These are phyloP conservation scores for Crypturellus undulatus DNA, from an alignment of 2,113 vertebrate genomes.

Conservation along the genomic window DNA sequence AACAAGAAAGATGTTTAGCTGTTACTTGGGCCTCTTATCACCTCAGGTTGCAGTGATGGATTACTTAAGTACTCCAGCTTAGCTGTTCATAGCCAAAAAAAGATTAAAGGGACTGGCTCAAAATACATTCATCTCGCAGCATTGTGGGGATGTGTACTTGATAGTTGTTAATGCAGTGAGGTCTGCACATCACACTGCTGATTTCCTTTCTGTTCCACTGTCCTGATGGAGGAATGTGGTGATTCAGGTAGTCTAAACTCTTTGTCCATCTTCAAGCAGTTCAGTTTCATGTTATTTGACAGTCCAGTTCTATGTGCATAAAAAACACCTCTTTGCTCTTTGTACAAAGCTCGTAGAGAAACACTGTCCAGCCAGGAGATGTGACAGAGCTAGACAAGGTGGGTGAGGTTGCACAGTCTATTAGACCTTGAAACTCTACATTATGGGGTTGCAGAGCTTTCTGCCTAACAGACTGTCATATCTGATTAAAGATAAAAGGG, in stretches of 20 bases:
- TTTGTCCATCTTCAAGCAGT: not conserved
- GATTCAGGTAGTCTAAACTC: not conserved
- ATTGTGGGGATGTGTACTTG: not conserved
- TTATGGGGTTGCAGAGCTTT: not conserved
- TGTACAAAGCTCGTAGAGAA: not conserved
- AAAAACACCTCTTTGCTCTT: not conserved
- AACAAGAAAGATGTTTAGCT: not conserved
- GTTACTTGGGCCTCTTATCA: not conserved
- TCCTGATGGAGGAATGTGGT: not conserved
- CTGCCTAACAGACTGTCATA: not conserved
- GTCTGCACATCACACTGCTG: not conserved
- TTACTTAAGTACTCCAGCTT: not conserved
- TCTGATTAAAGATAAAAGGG: not conserved
- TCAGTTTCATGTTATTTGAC: not conserved
- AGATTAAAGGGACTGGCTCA: not conserved
- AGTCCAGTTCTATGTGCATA: not conserved
- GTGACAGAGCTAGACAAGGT: not conserved
- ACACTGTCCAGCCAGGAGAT: not conserved
- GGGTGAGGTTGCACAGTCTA: not conserved
- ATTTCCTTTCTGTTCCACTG: not conserved
- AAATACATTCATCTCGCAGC: not conserved
- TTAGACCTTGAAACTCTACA: not conserved
- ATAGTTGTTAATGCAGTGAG: not conserved
- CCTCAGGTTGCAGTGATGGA: rapidly evolving
- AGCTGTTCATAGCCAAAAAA: not conserved